Evolutionary conservation across 2,888 invertebrate genomes (phyloP).

Genomic region (Heteromurus nitidus): DNA sequence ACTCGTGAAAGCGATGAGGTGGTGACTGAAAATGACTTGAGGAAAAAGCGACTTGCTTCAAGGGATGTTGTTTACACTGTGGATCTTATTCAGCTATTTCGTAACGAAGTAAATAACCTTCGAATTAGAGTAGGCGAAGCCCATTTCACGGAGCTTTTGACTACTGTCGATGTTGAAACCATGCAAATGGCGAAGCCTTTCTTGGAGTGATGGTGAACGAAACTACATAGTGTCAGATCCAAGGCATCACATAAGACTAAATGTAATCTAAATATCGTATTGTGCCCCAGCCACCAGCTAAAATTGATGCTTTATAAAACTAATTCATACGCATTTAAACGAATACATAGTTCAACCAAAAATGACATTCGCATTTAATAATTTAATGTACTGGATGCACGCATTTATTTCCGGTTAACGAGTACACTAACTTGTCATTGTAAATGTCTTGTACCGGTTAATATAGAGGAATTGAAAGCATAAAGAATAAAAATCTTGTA

Average conservation of each 20-base stretch:
- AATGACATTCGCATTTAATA: constrained; percentile 25
- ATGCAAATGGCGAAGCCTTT: constrained; percentile 79
- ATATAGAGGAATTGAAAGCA: neutral
- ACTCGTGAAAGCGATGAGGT: constrained; percentile 78
- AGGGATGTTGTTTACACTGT: constrained; percentile 88
- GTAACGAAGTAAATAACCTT: constrained; percentile 81
- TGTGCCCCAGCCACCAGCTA: constrained; percentile 2
- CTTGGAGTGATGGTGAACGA: constrained; percentile 63
- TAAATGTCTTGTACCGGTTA: neutral
- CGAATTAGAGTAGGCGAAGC: constrained; percentile 85
- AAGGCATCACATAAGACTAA: constrained; percentile 1
- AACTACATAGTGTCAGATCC: neutral
- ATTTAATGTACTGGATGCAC: constrained; percentile 4
- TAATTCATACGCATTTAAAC: constrained; percentile 24
- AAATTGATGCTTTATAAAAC: constrained; percentile 23
- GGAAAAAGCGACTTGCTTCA: constrained; percentile 82
- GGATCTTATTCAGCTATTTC: constrained; percentile 79
- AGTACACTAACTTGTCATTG: neutral
- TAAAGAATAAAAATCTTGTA: neutral
- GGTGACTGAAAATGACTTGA: constrained; percentile 85
- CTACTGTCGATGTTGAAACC: constrained; percentile 84
- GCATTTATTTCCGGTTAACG: constrained; percentile 14
- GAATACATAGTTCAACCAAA: constrained; percentile 10
- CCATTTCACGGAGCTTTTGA: constrained; percentile 85
- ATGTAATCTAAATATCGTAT: neutral